Conservation (phyloP, 2,113 vertebrate genomes). For the Xiphophorus maculatus region DNA sequence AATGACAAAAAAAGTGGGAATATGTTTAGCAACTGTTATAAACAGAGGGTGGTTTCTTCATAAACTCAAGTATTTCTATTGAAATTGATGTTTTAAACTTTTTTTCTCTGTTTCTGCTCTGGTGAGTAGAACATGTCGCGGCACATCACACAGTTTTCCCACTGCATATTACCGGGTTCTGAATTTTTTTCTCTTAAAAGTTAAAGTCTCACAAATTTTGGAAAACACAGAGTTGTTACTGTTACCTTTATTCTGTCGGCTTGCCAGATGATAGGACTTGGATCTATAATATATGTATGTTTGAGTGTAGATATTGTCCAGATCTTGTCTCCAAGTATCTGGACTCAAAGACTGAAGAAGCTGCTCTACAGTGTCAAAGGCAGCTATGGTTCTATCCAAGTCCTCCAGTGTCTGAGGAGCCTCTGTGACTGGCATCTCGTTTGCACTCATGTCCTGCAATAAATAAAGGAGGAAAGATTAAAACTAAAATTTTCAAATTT, state of each 20-base stretch:
- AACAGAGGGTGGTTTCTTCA: too few relatives aligned
- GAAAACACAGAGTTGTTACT: neutral
- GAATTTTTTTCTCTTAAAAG: neutral
- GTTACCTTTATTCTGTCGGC: conserved; percentile 91
- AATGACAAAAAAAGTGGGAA: too few relatives aligned
- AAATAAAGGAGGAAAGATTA: conserved; percentile 2
- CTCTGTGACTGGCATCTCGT: conserved; percentile 80
- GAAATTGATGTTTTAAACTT: too few relatives aligned
- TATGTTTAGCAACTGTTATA: too few relatives aligned
- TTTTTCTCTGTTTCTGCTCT: too few relatives aligned
- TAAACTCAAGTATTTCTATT: too few relatives aligned
- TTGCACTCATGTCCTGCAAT: conserved; percentile 44
- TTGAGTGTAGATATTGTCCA: conserved; percentile 89
- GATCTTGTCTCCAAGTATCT: conserved; percentile 91
- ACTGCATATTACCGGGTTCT: neutral
- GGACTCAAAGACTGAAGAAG: conserved; percentile 90
- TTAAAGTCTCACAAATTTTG: neutral
- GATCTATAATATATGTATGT: conserved; percentile 84
- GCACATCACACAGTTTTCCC: neutral
- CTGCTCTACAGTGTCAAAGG: conserved; percentile 92
- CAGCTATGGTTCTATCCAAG: conserved; percentile 89
- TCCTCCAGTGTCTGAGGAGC: conserved; percentile 84
- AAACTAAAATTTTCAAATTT: too few relatives aligned
- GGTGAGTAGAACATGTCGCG: too few relatives aligned
- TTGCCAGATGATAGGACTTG: conserved; percentile 84